Conservation (phyloP, 2,888 invertebrate species). For the Brachypalpus laphriformis region DNA sequence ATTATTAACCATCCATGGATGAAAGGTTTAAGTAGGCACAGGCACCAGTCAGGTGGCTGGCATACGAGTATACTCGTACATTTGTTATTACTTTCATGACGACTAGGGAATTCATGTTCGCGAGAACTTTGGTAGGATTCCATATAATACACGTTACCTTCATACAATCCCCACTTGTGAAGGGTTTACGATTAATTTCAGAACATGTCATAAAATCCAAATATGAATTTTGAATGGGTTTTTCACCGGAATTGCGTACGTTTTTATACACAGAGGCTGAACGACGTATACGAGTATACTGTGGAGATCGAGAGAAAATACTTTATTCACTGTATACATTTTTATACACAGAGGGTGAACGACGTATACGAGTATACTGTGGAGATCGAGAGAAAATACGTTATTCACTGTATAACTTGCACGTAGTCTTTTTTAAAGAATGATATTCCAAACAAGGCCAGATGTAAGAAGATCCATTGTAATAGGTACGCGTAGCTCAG, state of each 20-base stretch:
- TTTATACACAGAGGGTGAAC: not conserved
- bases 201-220: constrained; percentile 47
- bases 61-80: constrained; percentile 4
- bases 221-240: constrained; percentile 28
- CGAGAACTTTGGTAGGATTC: not conserved
- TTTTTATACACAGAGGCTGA: not conserved
- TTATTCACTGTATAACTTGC: not conserved
- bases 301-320: not conserved
- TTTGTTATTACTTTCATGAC: constrained; percentile 20
- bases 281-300: not conserved
- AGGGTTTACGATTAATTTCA: constrained; percentile 49
- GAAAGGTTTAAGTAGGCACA: constrained; percentile 21
- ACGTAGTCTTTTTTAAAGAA: too few species aligned
- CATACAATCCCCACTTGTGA: constrained; percentile 29
- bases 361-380: not conserved
- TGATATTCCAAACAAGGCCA: too few species aligned
- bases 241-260: not conserved
- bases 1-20: constrained; percentile 32
- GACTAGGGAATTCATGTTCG: constrained; percentile 2
- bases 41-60: not conserved
- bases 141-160: constrained; percentile 14
- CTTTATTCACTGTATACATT: not conserved
- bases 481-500: too few species aligned
- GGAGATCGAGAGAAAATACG: not conserved
- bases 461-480: too few species aligned